These are phyloP conservation scores for Chauna torquata DNA, from an alignment of 2,113 vertebrate species.

Conservation along the genomic window DNA sequence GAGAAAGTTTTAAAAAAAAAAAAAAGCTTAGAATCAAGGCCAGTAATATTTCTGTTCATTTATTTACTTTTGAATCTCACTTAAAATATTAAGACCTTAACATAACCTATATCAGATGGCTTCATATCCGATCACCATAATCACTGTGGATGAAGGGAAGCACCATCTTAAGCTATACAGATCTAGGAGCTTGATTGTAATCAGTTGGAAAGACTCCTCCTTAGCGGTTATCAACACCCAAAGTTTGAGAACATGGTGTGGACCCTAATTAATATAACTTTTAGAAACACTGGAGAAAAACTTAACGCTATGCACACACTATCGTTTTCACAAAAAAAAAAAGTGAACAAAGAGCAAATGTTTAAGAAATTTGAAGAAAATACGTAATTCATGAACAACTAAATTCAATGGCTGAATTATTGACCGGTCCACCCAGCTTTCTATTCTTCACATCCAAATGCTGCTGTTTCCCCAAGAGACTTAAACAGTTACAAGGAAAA, in stretches of 20 bases:
- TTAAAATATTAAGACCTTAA: not conserved
- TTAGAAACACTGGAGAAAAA: not conserved
- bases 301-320: no score
- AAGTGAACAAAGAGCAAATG: not conserved
- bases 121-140: rapidly evolving
- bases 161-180: not conserved
- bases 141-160: not conserved
- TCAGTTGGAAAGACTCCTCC: not conserved
- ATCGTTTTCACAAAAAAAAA: no score
- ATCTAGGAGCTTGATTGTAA: not conserved
- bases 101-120: not conserved
- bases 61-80: not conserved
- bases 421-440: not conserved
- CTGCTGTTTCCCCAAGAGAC: not conserved
- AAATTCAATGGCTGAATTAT: not conserved
- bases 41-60: not conserved
- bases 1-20: not conserved
- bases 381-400: not conserved
- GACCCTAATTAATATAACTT: not conserved
- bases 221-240: not conserved
- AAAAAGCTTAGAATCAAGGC: not conserved
- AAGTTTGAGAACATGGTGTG: not conserved
- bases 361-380: no score
- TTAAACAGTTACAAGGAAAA: not conserved
- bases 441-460: not conserved